A percentile compares a stretch with the other conserved stretches of the same genome.
phyloP scores from a whole-genome alignment of 2,797 vertebrate species.

The Melanotaenia parkinsoni region DNA sequence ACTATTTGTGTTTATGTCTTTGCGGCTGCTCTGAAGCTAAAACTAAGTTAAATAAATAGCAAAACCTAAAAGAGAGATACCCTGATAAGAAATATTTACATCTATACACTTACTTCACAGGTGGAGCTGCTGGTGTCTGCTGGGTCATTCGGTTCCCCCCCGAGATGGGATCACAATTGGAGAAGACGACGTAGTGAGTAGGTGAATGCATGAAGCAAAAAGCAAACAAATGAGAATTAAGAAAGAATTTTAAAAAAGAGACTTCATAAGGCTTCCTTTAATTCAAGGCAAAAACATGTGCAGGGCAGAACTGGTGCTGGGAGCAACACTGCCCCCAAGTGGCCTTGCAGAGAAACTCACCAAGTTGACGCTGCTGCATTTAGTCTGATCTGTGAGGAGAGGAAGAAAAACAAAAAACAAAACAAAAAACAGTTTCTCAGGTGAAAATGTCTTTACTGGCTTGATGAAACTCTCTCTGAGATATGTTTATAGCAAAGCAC shows the following conservation, averaged over 20 bases:
- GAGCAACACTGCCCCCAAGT: slow-evolving; percentile 77
- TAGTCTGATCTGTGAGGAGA: slow-evolving; percentile 52
- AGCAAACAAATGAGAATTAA: slow-evolving; percentile 8
- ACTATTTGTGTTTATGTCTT: not conserved
- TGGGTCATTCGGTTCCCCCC: slow-evolving; percentile 34
- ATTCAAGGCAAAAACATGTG: slow-evolving; percentile 21
- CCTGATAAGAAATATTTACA: slow-evolving; percentile 12
- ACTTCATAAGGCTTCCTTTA: slow-evolving; percentile 33
- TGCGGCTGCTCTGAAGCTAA: slow-evolving; percentile 2
- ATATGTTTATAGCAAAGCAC: not conserved
- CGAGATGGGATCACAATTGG: slow-evolving; percentile 32
- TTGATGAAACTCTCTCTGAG: not conserved
- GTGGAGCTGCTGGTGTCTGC: slow-evolving; percentile 60
- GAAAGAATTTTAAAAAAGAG: slow-evolving; percentile 36
- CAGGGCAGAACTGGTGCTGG: slow-evolving; percentile 33
- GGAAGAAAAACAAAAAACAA: not conserved
- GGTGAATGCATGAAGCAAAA: slow-evolving; percentile 39
- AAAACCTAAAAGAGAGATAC: not conserved
- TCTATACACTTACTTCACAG: slow-evolving; percentile 74
- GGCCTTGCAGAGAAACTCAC: slow-evolving; percentile 69
- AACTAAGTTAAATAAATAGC: slow-evolving; percentile 10
- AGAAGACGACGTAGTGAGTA: slow-evolving; percentile 27
- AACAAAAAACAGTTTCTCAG: not conserved
- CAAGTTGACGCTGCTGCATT: slow-evolving; percentile 34
- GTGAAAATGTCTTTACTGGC: not conserved